Percentiles rank a stretch among this genome's conserved stretches.
Evolutionary conservation across 2,113 vertebrate genomes (phyloP).

Genomic region (Cheirogaleus medius): DNA sequence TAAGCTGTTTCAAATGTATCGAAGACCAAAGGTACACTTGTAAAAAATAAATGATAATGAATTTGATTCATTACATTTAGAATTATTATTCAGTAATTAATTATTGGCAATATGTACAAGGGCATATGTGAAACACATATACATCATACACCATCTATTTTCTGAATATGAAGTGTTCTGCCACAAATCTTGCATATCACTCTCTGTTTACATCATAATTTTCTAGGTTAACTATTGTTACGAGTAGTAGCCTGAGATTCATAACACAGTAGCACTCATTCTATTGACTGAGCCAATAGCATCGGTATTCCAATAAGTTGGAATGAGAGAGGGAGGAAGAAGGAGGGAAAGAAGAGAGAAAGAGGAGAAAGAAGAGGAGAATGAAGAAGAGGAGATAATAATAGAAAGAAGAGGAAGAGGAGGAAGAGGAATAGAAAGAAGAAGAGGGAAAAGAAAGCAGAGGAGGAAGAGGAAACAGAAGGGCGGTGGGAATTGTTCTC

Average conservation of each 20-base stretch:
- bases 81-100: neutral
- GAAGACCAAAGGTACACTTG: neutral
- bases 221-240: neutral
- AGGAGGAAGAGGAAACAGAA: neutral
- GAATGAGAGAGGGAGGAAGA: neutral
- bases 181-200: neutral
- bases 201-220: neutral
- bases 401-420: too few relatives aligned
- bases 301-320: neutral
- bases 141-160: neutral
- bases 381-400: neutral
- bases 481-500: fast-evolving
- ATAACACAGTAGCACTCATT: neutral
- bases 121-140: neutral
- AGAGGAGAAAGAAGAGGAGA: neutral
- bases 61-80: neutral
- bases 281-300: neutral
- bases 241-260: neutral
- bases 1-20: neutral
- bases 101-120: neutral
- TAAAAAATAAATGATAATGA: neutral
- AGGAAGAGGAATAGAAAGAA: neutral
- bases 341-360: neutral
- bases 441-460: neutral
- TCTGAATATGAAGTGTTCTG: neutral